Evolutionary conservation across 2,113 vertebrate species (phyloP), one percentile per base, ranked within the genome.

Genomic region (Lepus europaeus): DNA sequence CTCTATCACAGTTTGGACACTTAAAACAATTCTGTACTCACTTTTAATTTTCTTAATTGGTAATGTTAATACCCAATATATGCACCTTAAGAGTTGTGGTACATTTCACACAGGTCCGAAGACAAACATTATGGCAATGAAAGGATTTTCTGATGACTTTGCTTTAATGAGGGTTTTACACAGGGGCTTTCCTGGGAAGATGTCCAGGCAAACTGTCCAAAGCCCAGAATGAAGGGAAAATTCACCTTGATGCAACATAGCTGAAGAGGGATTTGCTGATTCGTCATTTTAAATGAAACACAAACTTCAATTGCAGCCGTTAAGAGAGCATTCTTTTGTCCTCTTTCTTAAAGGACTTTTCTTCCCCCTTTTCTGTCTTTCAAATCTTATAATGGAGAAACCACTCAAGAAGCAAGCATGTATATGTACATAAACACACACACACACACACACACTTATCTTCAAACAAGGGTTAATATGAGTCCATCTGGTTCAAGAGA

Each of bases 231-330:
- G 17, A 90, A 92, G 72, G 87, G 70, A 78, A 97, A 97, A 96
- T 78, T 45, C 88, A 96, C 96, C 91, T 89, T 81, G 94, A 86
- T 66, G 56, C 0, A 0, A 61, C 59, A 82, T 68, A 63, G 61
- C 87, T 84, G 91, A 97, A 94, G 89, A 90, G 84, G 56, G 79
- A 95, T 76, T 93, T 94, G 96, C 59, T 81, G 94, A 97, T 86
- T 0, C 92, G 81, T 82, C 94, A 96, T 90, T 97, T 96, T 95
- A 91, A 96, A 90, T 94, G 95, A 96, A 98, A 96, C 76, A 91
- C 68, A 95, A 93, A 97, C 92, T 91, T 91, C 87, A 59, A 56
- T 79, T 95, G 61, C 82, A 95, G 89, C n/a, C 92, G 97, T 93
- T n/a, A 74, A 80, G 79, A 80, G 29, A 90, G 94, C 45, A 51